Evolutionary conservation across 1,140 invertebrate species (phyloP), one percentile per base, ranked within the genome.

Genomic region (Gonatopus flavifemur): DNA sequence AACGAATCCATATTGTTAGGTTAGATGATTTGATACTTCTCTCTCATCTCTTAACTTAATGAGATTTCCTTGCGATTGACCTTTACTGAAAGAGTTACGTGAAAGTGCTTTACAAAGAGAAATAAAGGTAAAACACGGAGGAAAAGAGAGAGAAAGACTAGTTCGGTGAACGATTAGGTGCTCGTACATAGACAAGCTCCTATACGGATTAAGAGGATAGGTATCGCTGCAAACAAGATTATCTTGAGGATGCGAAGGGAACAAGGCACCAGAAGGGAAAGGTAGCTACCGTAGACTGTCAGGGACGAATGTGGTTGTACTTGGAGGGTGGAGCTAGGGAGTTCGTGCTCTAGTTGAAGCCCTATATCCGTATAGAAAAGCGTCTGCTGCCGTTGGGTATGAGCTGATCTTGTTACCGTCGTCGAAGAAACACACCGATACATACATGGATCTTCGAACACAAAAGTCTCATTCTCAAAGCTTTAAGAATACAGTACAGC

Each of bases 321-420:
- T 13, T 33, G 3, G 51, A 37, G 51, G 48, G 50, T 52, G 48
- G 45, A 57, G 69, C 35, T 51, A 51, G 57, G n/a, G n/a, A n/a
- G n/a, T n/a, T n/a, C 57, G 55, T 64, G 72, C 57, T 72, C 69
- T 45, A 75, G 41, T 70, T 75, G 72, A 75, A 75, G 66, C 70
- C 72, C 41, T 69, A 64, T 48, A 42, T 55, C 30, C 40, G 43
- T 45, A 60, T 60, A 59, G 44, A n/a, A n/a, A n/a, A n/a, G 52
- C 64, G 61, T 62, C 52, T 55, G 30, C 43, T 39, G 48, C 49
- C n/a, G n/a, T 57, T 55, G 45, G 48, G 56, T 55, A 62, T 61
- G 49, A 57, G 49, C 55, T 70, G 63, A 73, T 70, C 70, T 69
- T 58, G 62, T 74, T 74, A 71, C 47, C 50, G 52, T 53, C 41